A percentile compares a stretch with the other conserved stretches of the same genome.
Evolutionary conservation across 2,113 vertebrate genomes (phyloP).

Genomic region (Circaetus cinerascens): DNA sequence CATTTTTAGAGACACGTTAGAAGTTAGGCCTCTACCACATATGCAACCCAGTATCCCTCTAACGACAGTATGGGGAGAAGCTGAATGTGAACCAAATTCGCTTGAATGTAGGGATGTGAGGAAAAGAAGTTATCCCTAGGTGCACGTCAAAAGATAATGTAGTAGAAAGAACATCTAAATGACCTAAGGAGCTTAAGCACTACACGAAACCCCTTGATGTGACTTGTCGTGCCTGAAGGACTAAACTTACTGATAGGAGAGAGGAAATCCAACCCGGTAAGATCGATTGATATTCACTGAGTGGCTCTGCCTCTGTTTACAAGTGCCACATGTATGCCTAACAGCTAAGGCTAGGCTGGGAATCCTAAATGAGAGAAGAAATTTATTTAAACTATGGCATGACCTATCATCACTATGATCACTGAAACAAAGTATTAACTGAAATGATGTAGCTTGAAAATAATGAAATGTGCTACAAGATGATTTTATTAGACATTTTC

Average conservation of each 20-base stretch:
- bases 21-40: background rate
- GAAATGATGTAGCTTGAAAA: background rate
- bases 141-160: background rate
- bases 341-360: background rate
- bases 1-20: background rate
- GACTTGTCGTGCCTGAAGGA: background rate
- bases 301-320: background rate
- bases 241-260: background rate
- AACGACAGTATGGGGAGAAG: background rate
- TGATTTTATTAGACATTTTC: background rate
- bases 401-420: background rate
- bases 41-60: background rate
- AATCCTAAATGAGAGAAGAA: background rate
- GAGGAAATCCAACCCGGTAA: background rate
- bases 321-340: background rate
- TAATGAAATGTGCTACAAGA: background rate
- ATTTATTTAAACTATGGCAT: background rate
- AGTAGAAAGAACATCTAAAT: background rate
- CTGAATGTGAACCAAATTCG: background rate
- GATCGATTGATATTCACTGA: background rate
- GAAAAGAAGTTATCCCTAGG: background rate
- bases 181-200: background rate
- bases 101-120: background rate
- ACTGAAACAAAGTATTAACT: background rate
- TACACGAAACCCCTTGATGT: background rate